phyloP scores from a whole-genome alignment of 2,888 invertebrate species.

The Athalia rosae region DNA sequence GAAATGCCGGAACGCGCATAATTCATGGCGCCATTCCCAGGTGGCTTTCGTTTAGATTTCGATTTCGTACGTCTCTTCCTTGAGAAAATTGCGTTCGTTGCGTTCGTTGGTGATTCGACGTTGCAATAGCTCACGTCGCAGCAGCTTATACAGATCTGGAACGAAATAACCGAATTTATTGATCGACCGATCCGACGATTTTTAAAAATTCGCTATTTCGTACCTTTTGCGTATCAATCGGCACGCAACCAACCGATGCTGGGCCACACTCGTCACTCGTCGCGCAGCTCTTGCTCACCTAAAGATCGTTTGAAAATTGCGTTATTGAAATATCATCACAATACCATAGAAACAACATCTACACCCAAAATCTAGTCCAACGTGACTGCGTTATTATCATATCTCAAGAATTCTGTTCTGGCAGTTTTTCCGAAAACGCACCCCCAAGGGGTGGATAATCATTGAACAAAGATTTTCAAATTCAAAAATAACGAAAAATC shows the following conservation, averaged over 20 bases:
- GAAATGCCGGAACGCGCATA: slow-evolving; percentile 2
- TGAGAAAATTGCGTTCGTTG: slow-evolving; percentile 76
- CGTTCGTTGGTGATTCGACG: slow-evolving; percentile 78
- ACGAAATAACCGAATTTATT: slow-evolving; percentile 70
- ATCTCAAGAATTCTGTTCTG: too few relatives aligned
- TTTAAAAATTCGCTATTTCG: slow-evolving; percentile 54
- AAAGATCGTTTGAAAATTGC: slow-evolving; percentile 1
- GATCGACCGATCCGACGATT: slow-evolving; percentile 50
- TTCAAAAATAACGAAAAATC: too few relatives aligned
- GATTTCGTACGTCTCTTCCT: slow-evolving; percentile 66
- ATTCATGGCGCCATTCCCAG: slow-evolving; percentile 55
- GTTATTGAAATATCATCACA: slow-evolving; percentile 1
- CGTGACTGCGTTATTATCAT: too few relatives aligned
- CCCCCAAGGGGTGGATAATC: too few relatives aligned
- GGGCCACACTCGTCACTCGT: slow-evolving; percentile 78
- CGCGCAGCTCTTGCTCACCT: slow-evolving; percentile 80
- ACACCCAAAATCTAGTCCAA: too few relatives aligned
- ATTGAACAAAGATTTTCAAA: too few relatives aligned
- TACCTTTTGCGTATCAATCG: slow-evolving; percentile 79
- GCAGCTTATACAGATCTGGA: slow-evolving; percentile 79
- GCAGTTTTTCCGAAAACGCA: too few relatives aligned
- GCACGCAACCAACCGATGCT: slow-evolving; percentile 78
- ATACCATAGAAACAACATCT: background rate
- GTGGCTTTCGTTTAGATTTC: slow-evolving; percentile 63
- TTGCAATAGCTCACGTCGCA: slow-evolving; percentile 81